Conservation (phyloP, 2,113 vertebrate genomes). For the Grallaria varia region DNA sequence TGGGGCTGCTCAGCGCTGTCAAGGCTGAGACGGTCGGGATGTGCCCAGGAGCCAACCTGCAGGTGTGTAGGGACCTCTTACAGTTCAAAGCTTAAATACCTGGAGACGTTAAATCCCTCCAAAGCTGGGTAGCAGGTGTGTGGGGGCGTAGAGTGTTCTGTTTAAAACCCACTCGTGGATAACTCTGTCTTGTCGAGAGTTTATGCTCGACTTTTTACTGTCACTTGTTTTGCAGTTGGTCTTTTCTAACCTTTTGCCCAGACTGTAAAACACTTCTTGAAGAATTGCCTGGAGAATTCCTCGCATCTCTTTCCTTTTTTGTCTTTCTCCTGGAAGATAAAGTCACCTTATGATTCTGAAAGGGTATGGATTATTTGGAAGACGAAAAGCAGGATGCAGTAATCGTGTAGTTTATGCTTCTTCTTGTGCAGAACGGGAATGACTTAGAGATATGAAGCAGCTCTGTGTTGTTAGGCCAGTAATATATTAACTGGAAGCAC, state of each 20-base stretch:
- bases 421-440: not conserved
- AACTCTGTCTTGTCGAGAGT: not conserved
- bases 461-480: not conserved
- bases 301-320: not conserved
- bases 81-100: not conserved
- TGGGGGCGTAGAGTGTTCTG: not conserved
- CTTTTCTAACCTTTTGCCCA: not conserved
- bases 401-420: not conserved
- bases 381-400: not conserved
- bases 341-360: not conserved
- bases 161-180: not conserved
- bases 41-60: not conserved
- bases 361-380: not conserved
- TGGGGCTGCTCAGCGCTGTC: accelerated
- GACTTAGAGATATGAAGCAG: not conserved
- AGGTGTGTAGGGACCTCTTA: not conserved
- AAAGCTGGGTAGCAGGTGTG: not conserved
- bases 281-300: not conserved
- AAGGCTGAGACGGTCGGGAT: accelerated
- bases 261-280: not conserved
- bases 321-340: not conserved
- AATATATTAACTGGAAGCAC: not conserved
- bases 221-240: not conserved
- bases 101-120: not conserved
- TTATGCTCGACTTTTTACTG: not conserved